Percentiles rank a stretch among this genome's conserved stretches.
phyloP scores from a whole-genome alignment of 2,888 invertebrate genomes.

The Nezara viridula region DNA sequence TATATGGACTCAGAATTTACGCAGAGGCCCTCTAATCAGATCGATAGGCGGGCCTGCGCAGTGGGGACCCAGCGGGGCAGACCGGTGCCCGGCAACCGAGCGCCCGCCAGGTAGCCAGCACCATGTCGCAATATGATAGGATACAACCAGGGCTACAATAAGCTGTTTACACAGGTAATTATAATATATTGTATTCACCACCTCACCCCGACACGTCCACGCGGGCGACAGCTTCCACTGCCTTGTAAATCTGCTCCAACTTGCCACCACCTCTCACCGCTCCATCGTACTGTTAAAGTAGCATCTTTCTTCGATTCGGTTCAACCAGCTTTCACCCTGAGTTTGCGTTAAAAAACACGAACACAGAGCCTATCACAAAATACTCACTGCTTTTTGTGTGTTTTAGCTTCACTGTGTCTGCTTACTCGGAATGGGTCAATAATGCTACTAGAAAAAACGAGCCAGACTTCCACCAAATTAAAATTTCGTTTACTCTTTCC shows the following conservation, averaged over 20 bases:
- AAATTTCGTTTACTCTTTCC: neutral
- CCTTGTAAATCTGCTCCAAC: neutral
- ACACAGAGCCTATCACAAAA: neutral
- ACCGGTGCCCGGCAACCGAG: conserved; percentile 31
- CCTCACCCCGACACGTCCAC: neutral
- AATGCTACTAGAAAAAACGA: conserved; percentile 13
- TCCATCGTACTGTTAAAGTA: neutral
- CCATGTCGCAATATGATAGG: conserved; percentile 82
- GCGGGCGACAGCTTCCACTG: neutral
- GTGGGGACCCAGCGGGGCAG: conserved; percentile 27
- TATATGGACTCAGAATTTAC: conserved; percentile 58
- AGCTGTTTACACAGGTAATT: conserved; percentile 84
- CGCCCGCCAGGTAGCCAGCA: conserved; percentile 40
- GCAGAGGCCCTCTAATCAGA: conserved; percentile 62
- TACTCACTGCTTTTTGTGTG: conserved; percentile 19
- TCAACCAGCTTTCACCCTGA: neutral
- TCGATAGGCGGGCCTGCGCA: conserved; percentile 63
- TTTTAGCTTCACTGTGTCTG: neutral
- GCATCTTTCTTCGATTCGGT: neutral
- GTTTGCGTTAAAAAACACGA: neutral
- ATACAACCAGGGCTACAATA: conserved; percentile 86
- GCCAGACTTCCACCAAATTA: neutral
- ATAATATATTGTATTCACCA: neutral
- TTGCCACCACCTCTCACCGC: neutral
- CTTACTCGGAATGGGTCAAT: conserved; percentile 20